Percentiles rank a stretch among this genome's conserved stretches.
Conservation (phyloP, 2,113 vertebrate species). For the Notothenia coriiceps region DNA sequence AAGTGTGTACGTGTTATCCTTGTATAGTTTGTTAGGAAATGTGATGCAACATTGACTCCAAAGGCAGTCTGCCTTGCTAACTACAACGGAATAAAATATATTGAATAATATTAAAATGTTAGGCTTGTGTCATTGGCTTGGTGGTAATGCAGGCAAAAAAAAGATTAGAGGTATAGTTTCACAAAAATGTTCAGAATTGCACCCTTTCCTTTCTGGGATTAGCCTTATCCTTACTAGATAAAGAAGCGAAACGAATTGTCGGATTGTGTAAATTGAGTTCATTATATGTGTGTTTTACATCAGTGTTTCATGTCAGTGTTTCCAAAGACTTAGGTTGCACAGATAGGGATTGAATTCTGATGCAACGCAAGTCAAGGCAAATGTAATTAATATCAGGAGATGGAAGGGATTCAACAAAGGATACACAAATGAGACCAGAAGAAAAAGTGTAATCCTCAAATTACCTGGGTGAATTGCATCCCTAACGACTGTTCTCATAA, state of each 20-base stretch:
- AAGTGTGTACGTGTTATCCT: background rate
- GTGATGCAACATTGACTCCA: conserved; percentile 3
- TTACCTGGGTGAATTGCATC: too few relatives aligned
- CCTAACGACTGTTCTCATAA: too few relatives aligned
- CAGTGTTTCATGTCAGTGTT: too few relatives aligned
- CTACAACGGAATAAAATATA: background rate
- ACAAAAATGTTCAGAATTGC: background rate
- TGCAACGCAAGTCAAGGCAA: background rate
- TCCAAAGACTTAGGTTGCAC: too few relatives aligned
- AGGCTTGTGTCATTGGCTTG: background rate
- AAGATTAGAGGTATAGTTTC: background rate
- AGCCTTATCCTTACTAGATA: background rate
- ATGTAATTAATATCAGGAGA: background rate
- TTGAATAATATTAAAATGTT: background rate
- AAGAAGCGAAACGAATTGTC: background rate
- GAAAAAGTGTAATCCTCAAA: too few relatives aligned
- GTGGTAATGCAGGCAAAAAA: background rate
- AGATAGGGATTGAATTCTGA: too few relatives aligned
- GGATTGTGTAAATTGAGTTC: background rate
- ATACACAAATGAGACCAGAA: too few relatives aligned
- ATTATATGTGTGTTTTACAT: background rate
- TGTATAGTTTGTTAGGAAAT: conserved; percentile 3
- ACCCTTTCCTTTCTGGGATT: background rate
- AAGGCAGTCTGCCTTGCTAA: conserved; percentile 3
- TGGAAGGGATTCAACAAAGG: too few relatives aligned